phyloP scores from a whole-genome alignment of 2,888 invertebrate genomes.

The Tineola bisselliella region DNA sequence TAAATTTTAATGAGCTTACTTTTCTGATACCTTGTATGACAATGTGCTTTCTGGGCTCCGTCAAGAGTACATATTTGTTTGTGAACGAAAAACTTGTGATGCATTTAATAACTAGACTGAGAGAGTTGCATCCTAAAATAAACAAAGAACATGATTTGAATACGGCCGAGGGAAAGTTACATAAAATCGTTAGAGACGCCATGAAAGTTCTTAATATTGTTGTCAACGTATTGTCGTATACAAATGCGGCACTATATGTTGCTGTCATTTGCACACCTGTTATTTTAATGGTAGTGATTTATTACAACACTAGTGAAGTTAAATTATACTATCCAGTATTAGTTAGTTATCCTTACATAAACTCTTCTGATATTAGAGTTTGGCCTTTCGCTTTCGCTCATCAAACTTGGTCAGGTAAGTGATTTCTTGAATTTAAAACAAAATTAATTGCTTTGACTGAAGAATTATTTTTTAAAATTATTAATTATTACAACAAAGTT shows the following conservation, averaged over 20 bases:
- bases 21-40: constrained; percentile 8
- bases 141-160: neutral
- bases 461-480: too few relatives aligned
- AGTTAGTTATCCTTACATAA: neutral
- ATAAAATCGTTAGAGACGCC: neutral
- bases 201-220: constrained; percentile 10
- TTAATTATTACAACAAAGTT: too few relatives aligned
- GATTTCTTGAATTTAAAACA: too few relatives aligned
- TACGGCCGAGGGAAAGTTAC: neutral
- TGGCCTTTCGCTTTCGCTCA: constrained; percentile 4
- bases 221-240: neutral
- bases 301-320: neutral
- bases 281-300: constrained; percentile 5
- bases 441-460: too few relatives aligned
- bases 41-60: neutral
- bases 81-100: neutral
- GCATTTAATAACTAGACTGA: neutral
- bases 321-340: neutral
- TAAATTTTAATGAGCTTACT: neutral
- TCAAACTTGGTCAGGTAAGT: constrained; percentile 3
- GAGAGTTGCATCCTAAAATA: neutral
- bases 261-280: constrained; percentile 2
- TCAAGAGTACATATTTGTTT: neutral
- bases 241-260: constrained; percentile 1
- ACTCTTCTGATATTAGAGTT: constrained; percentile 2